Base-by-base conservation (phyloP, 2,888 invertebrate genomes). In the Neria commutata region DNA sequence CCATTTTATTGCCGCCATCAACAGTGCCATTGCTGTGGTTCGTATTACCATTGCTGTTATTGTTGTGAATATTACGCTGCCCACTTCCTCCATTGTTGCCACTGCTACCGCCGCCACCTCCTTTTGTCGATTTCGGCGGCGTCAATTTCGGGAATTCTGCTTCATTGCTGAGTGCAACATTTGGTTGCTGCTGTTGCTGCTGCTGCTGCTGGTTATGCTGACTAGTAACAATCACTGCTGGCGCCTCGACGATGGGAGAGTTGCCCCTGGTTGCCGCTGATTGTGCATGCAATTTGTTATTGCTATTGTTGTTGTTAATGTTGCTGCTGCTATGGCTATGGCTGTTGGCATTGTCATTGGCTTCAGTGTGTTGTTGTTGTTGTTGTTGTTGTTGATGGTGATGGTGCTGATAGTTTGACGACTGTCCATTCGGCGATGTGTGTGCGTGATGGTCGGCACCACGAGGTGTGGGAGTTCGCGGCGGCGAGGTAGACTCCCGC, bases 401-500 rank as follows among this genome's bases (percentile, higher is more conserved):
- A 67, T 72, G 67, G 63, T 71, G 68, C 67, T 54, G 48, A 26
- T 69, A 63, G 42, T 62, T 53, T 33, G 26, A 26, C 24, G 40
- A 10, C 47, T 60, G 62, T 10, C 66, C 64, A 59, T 66, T 67
- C 19, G 66, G 65, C 34, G 69, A 67, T 33, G 63, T 56, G 16
- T 62, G 63, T 6, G 56, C 58, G 14, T 64, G 70, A 50, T 69
- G 71, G 61, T 75, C 72, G 29, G 76, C 74, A 59, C 75, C 74
- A 58, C 83, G 75, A 50, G 86, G 86, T 34, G 87, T 85, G 21
- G 83, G 79, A 49, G 85, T 83, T 63, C 86, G 85, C 29, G 87
- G 87, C 11, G 87, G 87, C 24, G 87, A 87, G 50, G 91, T 87
- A 64, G 92, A 89, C 81, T 95, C 95, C 76, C 93, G 88, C 85